These are phyloP conservation scores for Drosophila meridionalis DNA, from an alignment of 2,888 invertebrate genomes.

Conservation along the genomic window DNA sequence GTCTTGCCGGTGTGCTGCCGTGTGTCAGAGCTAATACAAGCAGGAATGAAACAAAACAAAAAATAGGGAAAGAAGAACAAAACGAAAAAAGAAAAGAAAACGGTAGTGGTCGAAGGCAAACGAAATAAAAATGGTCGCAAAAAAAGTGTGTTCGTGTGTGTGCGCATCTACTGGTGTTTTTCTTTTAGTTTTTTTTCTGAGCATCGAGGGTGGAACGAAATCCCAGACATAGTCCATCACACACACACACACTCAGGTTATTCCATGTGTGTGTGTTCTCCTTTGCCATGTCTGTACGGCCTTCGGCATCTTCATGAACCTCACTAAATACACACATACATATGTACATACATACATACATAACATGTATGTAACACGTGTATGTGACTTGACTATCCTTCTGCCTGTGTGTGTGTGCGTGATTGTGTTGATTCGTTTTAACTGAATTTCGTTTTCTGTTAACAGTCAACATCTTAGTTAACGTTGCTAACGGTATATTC, in stretches of 20 bases:
- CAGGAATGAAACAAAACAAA: background rate
- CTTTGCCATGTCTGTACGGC: constrained; percentile 4
- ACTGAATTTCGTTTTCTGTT: constrained; percentile 1
- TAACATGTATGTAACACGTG: too few species aligned
- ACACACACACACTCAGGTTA: background rate
- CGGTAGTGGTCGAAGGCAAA: constrained; percentile 45
- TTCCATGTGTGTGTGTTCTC: background rate
- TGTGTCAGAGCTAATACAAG: constrained; percentile 21
- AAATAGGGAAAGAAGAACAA: background rate
- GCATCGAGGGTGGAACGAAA: constrained; percentile 29
- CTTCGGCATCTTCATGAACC: constrained; percentile 8
- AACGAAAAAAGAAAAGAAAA: constrained; percentile 21
- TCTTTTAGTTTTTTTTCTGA: constrained; percentile 1
- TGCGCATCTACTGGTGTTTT: background rate
- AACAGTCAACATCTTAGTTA: constrained; percentile 3
- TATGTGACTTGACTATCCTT: background rate
- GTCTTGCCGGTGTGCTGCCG: constrained; percentile 10
- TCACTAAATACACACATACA: background rate
- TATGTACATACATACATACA: background rate
- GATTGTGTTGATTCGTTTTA: too few species aligned
- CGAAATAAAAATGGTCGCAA: constrained; percentile 66
- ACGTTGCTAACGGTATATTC: background rate
- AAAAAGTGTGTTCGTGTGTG: constrained; percentile 37
- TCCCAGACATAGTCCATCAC: constrained; percentile 16
- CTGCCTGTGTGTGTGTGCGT: too few species aligned